Conservation (phyloP, 2,113 vertebrate genomes). For the Alces alces region DNA sequence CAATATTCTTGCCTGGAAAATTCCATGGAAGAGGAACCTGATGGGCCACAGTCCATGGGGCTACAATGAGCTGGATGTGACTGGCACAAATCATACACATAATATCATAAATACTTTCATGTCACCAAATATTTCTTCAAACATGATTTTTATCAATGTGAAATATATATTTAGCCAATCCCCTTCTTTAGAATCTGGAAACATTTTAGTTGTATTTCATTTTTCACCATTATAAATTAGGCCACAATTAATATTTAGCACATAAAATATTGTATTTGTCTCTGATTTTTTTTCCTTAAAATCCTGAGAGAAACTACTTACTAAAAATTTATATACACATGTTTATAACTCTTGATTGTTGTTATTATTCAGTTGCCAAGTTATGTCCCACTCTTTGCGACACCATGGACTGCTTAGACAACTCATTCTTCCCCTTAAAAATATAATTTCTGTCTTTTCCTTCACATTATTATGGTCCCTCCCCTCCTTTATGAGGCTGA, state of each 20-base stretch:
- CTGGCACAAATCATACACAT: not conserved
- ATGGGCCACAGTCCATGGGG: not conserved
- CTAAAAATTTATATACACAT: not conserved
- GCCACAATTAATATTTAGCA: not conserved
- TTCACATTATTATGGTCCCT: not conserved
- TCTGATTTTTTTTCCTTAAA: not conserved
- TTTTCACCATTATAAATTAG: not conserved
- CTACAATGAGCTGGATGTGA: not conserved
- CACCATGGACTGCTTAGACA: not conserved
- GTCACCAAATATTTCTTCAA: not conserved
- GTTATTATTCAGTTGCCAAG: not conserved
- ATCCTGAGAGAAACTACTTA: not conserved
- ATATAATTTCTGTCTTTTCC: not conserved
- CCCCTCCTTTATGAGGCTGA: not conserved
- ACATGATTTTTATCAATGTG: not conserved
- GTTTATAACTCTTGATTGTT: not conserved
- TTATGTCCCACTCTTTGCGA: not conserved
- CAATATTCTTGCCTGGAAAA: not conserved
- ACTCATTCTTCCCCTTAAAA: not conserved
- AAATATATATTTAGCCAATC: not conserved
- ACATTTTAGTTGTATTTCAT: not conserved
- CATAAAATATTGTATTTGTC: not conserved
- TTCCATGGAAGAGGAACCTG: not conserved
- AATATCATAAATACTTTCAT: not conserved
- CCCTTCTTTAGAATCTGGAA: not conserved